A percentile compares a stretch with the other conserved stretches of the same genome.
These are phyloP conservation scores for Cheirogaleus major DNA, from an alignment of 2,797 vertebrate genomes.

Conservation along the genomic window DNA sequence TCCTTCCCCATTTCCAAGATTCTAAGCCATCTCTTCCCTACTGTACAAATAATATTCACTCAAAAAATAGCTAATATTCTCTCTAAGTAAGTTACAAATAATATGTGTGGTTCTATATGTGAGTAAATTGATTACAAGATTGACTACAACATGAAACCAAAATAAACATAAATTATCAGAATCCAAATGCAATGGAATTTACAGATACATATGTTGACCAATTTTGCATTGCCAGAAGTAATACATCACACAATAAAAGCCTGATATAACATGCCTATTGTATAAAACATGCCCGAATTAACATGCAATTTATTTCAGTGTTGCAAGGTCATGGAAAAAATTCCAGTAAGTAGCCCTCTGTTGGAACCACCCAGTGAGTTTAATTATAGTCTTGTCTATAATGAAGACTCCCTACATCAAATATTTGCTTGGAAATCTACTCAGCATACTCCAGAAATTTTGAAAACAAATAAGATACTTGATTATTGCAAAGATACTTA, in stretches of 20 bases:
- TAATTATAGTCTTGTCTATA: slow-evolving; percentile 69
- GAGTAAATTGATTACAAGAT: not conserved
- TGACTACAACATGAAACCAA: not conserved
- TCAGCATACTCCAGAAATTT: not conserved
- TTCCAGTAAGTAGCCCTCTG: slow-evolving; percentile 39
- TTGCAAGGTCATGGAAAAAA: slow-evolving; percentile 57
- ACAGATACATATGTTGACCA: not conserved
- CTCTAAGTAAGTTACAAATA: slow-evolving; percentile 49
- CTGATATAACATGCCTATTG: not conserved
- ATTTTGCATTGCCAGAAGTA: not conserved
- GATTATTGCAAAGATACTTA: slow-evolving; percentile 79
- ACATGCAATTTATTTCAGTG: slow-evolving; percentile 30
- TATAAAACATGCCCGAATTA: slow-evolving; percentile 5
- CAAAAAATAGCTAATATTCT: slow-evolving; percentile 31
- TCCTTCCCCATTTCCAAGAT: not conserved
- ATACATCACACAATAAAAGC: slow-evolving; percentile 15
- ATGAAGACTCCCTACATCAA: slow-evolving; percentile 40
- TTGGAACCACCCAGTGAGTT: slow-evolving; percentile 54
- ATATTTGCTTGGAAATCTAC: slow-evolving; percentile 47
- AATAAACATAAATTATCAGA: not conserved
- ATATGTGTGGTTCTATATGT: not conserved
- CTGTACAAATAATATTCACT: not conserved
- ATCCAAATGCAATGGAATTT: not conserved
- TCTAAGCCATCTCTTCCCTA: not conserved
- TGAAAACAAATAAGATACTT: slow-evolving; percentile 55